phyloP scores from a whole-genome alignment of 2,113 vertebrate genomes.

The Pteronura brasiliensis region DNA sequence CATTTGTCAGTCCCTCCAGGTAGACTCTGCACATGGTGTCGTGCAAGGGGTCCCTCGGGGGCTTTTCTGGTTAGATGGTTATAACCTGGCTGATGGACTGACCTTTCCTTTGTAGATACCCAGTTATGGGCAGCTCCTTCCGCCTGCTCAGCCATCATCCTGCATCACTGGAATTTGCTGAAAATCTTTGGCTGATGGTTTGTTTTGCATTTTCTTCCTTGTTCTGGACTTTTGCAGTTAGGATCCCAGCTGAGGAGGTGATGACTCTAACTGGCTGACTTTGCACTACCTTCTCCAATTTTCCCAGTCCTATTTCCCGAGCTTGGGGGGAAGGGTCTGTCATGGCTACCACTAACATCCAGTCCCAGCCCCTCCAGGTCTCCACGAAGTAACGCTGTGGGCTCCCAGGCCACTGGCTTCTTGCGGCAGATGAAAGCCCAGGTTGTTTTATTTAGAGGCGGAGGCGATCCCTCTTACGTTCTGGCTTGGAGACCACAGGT shows the following conservation, averaged over 20 bases:
- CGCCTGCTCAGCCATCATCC: background rate
- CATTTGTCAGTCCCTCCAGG: background rate
- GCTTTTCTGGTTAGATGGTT: background rate
- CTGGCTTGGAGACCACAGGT: background rate
- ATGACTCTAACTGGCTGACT: background rate
- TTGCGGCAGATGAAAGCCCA: background rate
- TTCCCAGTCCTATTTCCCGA: background rate
- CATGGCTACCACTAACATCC: background rate
- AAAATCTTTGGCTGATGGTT: background rate
- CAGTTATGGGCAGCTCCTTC: background rate
- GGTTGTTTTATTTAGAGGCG: background rate
- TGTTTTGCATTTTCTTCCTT: background rate
- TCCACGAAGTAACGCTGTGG: background rate
- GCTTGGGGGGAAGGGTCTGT: background rate
- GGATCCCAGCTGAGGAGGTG: background rate
- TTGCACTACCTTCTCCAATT: background rate
- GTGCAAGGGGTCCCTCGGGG: fast-evolving
- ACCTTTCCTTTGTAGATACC: background rate
- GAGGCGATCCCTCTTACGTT: background rate
- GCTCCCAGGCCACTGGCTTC: background rate
- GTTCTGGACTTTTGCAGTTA: background rate
- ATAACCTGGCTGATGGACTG: background rate
- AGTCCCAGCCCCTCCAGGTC: background rate
- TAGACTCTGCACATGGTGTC: background rate
- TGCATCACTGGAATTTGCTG: background rate